Percentiles rank a stretch among this genome's conserved stretches.
Conservation (phyloP, 92 coral and sea anemone species). For the Diadumene lineata region DNA sequence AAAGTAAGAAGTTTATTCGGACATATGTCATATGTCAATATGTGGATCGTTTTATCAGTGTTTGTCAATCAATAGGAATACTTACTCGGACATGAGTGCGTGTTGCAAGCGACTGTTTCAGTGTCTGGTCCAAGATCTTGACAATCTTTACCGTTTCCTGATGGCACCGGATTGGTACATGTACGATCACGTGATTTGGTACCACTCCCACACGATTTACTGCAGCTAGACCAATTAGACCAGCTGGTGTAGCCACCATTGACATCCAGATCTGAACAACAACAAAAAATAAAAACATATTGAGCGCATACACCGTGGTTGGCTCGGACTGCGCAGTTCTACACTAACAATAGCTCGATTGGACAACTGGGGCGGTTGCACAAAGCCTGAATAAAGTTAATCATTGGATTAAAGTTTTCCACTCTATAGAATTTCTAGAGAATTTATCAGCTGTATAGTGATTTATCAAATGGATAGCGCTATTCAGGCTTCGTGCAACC, state of each 20-base stretch:
- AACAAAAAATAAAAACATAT: too few species aligned
- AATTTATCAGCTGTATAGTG: too few species aligned
- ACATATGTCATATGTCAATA: not conserved
- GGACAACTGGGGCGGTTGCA: too few species aligned
- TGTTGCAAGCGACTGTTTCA: constrained; percentile 40
- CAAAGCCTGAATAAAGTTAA: too few species aligned
- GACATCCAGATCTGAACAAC: constrained; percentile 16
- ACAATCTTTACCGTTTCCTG: constrained; percentile 51
- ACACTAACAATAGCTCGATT: too few species aligned
- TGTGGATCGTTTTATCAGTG: not conserved
- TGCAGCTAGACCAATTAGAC: constrained; percentile 59
- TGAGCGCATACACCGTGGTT: too few species aligned
- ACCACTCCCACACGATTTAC: constrained; percentile 55
- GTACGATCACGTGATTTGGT: constrained; percentile 39
- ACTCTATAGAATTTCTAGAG: too few species aligned
- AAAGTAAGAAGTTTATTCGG: too few species aligned
- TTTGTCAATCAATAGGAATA: not conserved
- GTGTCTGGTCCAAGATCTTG: constrained; percentile 42
- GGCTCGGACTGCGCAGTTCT: too few species aligned
- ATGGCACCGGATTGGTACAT: constrained; percentile 58
- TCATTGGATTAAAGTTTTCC: too few species aligned
- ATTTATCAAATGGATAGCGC: too few species aligned
- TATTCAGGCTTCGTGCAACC: too few species aligned
- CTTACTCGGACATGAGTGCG: constrained; percentile 44
- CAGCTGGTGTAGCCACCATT: constrained; percentile 58